Base-by-base conservation (phyloP, 2,888 invertebrate genomes). In the Tricholauxania praeusta region DNA sequence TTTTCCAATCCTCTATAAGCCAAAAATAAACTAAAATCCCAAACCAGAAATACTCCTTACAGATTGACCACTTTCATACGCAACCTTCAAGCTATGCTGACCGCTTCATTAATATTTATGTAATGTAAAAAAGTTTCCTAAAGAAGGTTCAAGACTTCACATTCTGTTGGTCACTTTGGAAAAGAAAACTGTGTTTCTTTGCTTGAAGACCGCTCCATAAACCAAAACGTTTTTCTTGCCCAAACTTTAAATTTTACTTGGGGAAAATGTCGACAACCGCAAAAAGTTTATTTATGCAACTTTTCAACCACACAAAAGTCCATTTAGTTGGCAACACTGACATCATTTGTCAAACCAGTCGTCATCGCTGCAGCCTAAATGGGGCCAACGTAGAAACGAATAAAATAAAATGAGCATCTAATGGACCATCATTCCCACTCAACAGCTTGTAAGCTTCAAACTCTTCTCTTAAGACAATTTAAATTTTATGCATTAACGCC, bases 401-500 rank as follows among this genome's bases (percentile, higher is more conserved):
- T 28, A 57, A 57, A 55, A 57, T 22, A 57, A 57, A 57, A 57
- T 57, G 12, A 55, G 55, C 55, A 28, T 3, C 22, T 28, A 57
- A 28, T 28, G 28, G 22, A 28, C 19, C 15, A 12, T 22, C 49
- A 39, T 19, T 10, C 67, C 55, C 22, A 10, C 47, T 57, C 10
- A 51, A 22, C 22, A 28, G 57, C 57, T 57, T n/a, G 1, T 6
- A 39, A 39, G 10, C 63, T n/a, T 12, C 63, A 19, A 49, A 49
- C 10, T 59, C 51, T 51, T 63, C 39, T 51, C 55, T 39, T 19
- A 72, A 72, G 57, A 60, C 60, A 55, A 72, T 72, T 72, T 72
- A 72, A 72, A 59, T 72, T 65, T 72, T 65, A 72, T 72, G 71
- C 71, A 72, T 65, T 72, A 71, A 75, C 75, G 75, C 77, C 74